Evolutionary conservation across 2,797 vertebrate species (phyloP).

Genomic region (Acipenser ruthenus): DNA sequence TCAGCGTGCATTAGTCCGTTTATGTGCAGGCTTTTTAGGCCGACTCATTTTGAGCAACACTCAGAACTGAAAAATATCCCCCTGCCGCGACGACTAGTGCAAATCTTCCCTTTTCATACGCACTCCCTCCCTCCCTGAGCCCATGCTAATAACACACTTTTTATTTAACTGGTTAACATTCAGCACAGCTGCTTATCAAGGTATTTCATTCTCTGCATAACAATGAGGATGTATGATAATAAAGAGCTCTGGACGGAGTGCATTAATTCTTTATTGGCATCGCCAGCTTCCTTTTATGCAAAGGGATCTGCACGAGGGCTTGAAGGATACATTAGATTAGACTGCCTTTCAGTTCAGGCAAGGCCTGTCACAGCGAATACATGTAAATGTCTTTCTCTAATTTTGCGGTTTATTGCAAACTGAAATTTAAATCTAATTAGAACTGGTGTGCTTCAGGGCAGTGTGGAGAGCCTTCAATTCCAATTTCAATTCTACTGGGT

Average conservation of each 20-base stretch:
- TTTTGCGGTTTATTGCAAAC: constrained; percentile 4
- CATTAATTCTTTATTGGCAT: background rate
- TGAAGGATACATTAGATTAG: background rate
- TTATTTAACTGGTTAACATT: background rate
- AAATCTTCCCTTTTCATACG: no score
- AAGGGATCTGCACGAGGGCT: background rate
- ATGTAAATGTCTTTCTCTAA: constrained; percentile 1
- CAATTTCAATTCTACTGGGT: no score
- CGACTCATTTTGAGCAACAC: no score
- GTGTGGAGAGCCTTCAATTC: no score
- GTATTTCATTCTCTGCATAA: background rate
- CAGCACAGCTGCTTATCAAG: background rate
- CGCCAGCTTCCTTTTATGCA: background rate
- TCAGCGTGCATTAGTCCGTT: no score
- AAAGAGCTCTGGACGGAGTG: background rate
- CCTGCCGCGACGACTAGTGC: no score
- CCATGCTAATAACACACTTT: background rate
- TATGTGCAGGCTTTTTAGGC: no score
- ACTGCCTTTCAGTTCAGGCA: constrained; percentile 1
- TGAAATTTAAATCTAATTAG: constrained; percentile 5
- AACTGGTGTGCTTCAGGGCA: constrained; percentile 6
- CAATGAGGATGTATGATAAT: background rate
- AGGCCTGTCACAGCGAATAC: constrained; percentile 13
- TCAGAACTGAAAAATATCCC: no score
- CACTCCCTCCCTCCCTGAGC: background rate